Evolutionary conservation across 1,140 invertebrate genomes (phyloP).

Genomic region (Caerostris extrusa): DNA sequence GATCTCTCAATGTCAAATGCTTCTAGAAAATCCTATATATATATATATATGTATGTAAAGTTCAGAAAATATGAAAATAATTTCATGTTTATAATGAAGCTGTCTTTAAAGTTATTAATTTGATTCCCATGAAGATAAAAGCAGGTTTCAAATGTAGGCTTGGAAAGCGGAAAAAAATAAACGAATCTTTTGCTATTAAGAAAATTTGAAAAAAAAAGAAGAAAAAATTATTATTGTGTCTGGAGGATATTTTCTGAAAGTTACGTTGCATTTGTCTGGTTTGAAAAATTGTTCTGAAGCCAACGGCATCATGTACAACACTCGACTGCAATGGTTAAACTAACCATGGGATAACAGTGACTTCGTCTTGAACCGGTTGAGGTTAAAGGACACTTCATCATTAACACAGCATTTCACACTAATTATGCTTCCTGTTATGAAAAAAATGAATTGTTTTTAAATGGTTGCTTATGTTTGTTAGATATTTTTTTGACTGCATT

Average conservation of each 20-base stretch:
- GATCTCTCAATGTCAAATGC: constrained; percentile 43
- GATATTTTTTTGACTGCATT: no score
- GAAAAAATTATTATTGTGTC: constrained; percentile 21
- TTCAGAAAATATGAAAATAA: constrained; percentile 39
- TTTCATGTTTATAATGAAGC: constrained; percentile 56
- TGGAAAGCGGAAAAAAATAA: constrained; percentile 38
- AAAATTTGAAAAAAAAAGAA: neutral
- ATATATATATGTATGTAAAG: constrained; percentile 10
- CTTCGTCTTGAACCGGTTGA: neutral
- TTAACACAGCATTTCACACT: neutral
- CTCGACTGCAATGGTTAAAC: neutral
- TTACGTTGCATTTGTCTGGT: constrained; percentile 14
- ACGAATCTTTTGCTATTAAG: neutral
- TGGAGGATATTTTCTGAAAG: neutral
- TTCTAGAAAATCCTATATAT: neutral
- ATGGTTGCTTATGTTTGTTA: neutral
- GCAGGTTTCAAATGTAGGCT: constrained; percentile 43
- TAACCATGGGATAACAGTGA: neutral
- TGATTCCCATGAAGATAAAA: constrained; percentile 49
- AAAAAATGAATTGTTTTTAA: neutral
- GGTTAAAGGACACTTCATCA: neutral
- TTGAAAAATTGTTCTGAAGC: constrained; percentile 38
- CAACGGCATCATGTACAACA: constrained; percentile 12
- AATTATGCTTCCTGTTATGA: neutral
- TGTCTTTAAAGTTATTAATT: constrained; percentile 68